A percentile compares a stretch with the other conserved stretches of the same genome.
Evolutionary conservation across 64 coral and sea anemone species (phyloP).

Genomic region (Astreopora myriophthalma): DNA sequence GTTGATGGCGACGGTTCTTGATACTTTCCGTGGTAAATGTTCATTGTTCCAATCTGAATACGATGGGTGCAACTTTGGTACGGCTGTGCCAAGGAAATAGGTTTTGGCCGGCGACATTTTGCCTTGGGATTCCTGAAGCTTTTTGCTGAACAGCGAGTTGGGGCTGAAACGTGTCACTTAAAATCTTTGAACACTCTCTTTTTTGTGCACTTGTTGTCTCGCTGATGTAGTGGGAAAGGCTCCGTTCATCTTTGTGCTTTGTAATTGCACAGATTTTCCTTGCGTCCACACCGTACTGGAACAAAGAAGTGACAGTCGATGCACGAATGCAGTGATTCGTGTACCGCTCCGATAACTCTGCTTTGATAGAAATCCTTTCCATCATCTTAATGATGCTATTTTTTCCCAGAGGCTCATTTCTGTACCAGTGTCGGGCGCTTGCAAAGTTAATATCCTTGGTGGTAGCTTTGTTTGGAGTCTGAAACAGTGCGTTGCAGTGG

Average conservation of each 20-base stretch:
- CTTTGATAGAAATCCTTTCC: slow-evolving; percentile 54
- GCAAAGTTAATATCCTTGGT: no score
- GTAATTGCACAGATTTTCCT: slow-evolving; percentile 65
- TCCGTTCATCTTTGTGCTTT: slow-evolving; percentile 57
- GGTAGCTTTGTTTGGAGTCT: slow-evolving; percentile 35
- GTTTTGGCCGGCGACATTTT: slow-evolving; percentile 1
- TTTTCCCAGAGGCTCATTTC: slow-evolving; percentile 59
- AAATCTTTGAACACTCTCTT: slow-evolving; percentile 23
- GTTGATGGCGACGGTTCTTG: slow-evolving; percentile 28
- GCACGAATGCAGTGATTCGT: slow-evolving; percentile 54
- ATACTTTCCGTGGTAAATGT: slow-evolving; percentile 44
- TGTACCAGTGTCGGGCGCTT: slow-evolving; percentile 32
- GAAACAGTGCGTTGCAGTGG: no score
- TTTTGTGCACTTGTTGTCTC: slow-evolving; percentile 52
- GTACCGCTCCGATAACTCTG: slow-evolving; percentile 54
- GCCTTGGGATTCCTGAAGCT: background rate
- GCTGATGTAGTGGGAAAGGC: slow-evolving; percentile 58
- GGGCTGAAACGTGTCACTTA: slow-evolving; percentile 30
- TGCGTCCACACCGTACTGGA: slow-evolving; percentile 31
- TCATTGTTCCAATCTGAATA: slow-evolving; percentile 62
- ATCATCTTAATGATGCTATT: slow-evolving; percentile 23
- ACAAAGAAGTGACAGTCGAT: no score
- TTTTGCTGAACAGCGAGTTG: slow-evolving; percentile 10
- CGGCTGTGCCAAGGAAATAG: slow-evolving; percentile 32
- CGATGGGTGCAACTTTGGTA: slow-evolving; percentile 53